Evolutionary conservation across 2,888 invertebrate genomes (phyloP), one percentile per base, ranked within the genome.

Genomic region (Heliconius cydno): DNA sequence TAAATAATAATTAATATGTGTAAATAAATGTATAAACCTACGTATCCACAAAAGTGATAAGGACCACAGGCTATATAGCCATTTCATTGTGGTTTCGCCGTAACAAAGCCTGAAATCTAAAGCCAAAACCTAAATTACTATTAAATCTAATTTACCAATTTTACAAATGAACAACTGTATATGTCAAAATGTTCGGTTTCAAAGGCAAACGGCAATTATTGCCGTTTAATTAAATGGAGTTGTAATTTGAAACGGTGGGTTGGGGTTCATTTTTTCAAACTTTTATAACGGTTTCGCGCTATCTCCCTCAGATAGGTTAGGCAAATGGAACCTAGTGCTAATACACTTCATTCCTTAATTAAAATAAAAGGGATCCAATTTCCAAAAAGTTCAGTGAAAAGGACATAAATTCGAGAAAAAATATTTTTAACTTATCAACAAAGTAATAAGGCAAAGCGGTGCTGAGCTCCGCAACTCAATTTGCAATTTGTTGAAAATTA

Each of bases 91-190:
- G 38, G 68, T 68, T 38, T 13, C 28, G 6, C 12, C 10, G 22
- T n/a, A 67, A 67, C 67, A 67, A 67, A 67, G 67, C 65, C 28
- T 65, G 30, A 65, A 65, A 25, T 34, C 34, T 38, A 67, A 68
- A 68, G 38, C 68, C 13, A 38, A 68, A 68, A 38, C 13, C 68
- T 68, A 38, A 68, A 38, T 68, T 38, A n/a, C 68, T 13, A 38
- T 68, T 68, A 68, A 68, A 38, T n/a, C 68, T 38, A 68, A 34
- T 34, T 67, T 22, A 7, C 4, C 4, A 67, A 68, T 68, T 68
- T 68, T n/a, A 38, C 13, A 68, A 38, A 41, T n/a, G 68, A 38
- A 38, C 34, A 68, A 68, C 38, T 38, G 22, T 38, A 68, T 13
- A 68, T 68, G n/a, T 68, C 68, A n/a, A n/a, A 38, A n/a, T 38